Percentiles rank a stretch among this genome's conserved stretches.
Evolutionary conservation across 2,888 invertebrate species (phyloP).

Genomic region (Therioaphis trifolii): DNA sequence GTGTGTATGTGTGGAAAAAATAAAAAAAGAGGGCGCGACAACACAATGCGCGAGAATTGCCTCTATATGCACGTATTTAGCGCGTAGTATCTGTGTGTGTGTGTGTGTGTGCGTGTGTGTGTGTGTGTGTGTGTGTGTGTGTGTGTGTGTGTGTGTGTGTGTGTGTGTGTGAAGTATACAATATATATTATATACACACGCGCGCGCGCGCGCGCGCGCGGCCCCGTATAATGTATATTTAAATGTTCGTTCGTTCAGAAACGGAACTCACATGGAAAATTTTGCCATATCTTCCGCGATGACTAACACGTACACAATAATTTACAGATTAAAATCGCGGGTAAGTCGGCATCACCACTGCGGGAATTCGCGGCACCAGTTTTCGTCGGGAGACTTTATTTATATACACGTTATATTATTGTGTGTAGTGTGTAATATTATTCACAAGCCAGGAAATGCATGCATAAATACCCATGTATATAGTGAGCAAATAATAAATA

Average conservation of each 20-base stretch:
- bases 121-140: not conserved
- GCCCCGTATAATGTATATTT: slow-evolving; percentile 54
- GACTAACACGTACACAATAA: slow-evolving; percentile 58
- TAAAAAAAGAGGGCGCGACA: slow-evolving; percentile 37
- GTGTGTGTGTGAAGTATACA: not conserved
- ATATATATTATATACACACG: not conserved
- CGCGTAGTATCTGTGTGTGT: no score
- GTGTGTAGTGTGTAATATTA: not conserved
- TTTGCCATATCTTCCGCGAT: slow-evolving; percentile 62
- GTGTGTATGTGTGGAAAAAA: not conserved
- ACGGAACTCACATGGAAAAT: slow-evolving; percentile 62
- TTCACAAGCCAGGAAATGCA: no score
- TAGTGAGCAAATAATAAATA: no score
- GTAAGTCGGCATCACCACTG: slow-evolving; percentile 15
- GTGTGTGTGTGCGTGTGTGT: no score
- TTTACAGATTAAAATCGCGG: slow-evolving; percentile 61
- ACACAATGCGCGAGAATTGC: slow-evolving; percentile 44
- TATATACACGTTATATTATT: slow-evolving; percentile 18
- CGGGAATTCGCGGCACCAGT: not conserved
- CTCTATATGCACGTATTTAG: not conserved
- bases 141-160: not conserved
- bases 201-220: not conserved
- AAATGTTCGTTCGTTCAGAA: slow-evolving; percentile 62
- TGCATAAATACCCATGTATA: no score
- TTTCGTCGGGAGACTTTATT: no score